These are phyloP conservation scores for Drosophila parabipectinata DNA, from an alignment of 1,140 invertebrate species.

Conservation along the genomic window DNA sequence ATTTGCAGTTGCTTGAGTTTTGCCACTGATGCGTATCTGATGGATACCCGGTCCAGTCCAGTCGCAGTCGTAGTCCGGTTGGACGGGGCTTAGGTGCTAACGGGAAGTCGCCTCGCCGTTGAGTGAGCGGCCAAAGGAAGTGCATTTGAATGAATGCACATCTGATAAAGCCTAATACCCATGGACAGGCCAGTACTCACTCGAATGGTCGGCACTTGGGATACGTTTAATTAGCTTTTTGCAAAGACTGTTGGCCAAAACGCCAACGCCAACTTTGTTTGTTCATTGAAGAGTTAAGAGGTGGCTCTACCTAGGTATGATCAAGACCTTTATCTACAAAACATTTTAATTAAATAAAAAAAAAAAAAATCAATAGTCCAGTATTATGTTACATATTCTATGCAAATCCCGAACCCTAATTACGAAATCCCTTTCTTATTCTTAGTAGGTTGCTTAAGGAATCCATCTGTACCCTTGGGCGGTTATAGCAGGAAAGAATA, in stretches of 20 bases:
- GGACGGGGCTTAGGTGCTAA: slow-evolving; percentile 52
- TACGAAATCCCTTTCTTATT: slow-evolving; percentile 32
- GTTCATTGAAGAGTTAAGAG: background rate
- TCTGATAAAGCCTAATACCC: slow-evolving; percentile 76
- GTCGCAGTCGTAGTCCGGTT: slow-evolving; percentile 5
- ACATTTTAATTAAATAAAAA: background rate
- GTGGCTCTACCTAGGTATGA: too few relatives aligned
- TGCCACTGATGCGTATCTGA: slow-evolving; percentile 75
- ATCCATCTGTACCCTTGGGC: slow-evolving; percentile 1
- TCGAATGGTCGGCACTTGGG: slow-evolving; percentile 53
- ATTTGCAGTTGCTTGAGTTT: slow-evolving; percentile 48
- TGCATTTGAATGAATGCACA: slow-evolving; percentile 78
- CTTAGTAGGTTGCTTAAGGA: slow-evolving; percentile 11
- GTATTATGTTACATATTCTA: slow-evolving; percentile 39
- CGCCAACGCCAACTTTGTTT: slow-evolving; percentile 36
- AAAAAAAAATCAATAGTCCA: background rate
- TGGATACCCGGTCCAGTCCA: slow-evolving; percentile 15
- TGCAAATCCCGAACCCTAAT: slow-evolving; percentile 37
- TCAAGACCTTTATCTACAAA: background rate
- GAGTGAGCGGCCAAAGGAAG: slow-evolving; percentile 71
- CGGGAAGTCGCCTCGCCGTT: slow-evolving; percentile 69
- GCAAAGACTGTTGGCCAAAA: slow-evolving; percentile 33
- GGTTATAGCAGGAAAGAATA: slow-evolving; percentile 3
- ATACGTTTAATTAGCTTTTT: slow-evolving; percentile 55
- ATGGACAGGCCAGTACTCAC: slow-evolving; percentile 46